phyloP scores from a whole-genome alignment of 2,888 invertebrate species.

The Balanococcus diminutus region DNA sequence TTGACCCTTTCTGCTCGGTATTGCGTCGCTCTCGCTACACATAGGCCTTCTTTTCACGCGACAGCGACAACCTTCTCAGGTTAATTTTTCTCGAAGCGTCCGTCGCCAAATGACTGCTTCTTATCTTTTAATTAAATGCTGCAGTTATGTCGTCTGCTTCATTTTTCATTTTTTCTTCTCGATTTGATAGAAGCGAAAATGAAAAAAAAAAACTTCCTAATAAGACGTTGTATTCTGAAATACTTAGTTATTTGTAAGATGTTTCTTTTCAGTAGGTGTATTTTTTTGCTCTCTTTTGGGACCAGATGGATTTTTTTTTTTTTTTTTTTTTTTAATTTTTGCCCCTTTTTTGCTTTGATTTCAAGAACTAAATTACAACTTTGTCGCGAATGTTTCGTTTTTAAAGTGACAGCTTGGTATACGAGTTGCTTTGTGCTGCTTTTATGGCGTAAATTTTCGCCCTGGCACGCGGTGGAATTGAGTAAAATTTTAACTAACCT shows the following conservation, averaged over 20 bases:
- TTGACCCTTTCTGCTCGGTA: neutral
- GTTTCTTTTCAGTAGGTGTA: neutral
- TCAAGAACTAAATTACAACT: neutral
- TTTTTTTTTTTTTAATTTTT: neutral
- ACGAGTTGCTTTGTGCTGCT: neutral
- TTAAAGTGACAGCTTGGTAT: neutral
- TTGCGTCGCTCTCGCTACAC: neutral
- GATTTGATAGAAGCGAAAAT: neutral
- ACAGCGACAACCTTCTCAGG: neutral
- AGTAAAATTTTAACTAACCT: too few species aligned
- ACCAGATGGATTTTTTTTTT: neutral
- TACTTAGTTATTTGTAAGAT: too few species aligned
- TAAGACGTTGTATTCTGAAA: neutral
- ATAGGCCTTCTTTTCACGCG: neutral
- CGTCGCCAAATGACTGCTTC: neutral
- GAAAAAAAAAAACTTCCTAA: neutral
- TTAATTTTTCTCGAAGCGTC: slow-evolving; percentile 24
- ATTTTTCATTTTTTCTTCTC: neutral
- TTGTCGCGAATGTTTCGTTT: neutral
- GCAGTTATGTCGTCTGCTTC: slow-evolving; percentile 7
- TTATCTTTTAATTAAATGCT: slow-evolving; percentile 40
- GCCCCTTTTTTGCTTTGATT: neutral
- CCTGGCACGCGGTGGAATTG: too few species aligned
- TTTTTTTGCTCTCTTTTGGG: neutral
- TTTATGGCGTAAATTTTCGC: neutral